These are phyloP conservation scores for Epicauta chinensis DNA, from an alignment of 1,140 invertebrate genomes.

Conservation along the genomic window DNA sequence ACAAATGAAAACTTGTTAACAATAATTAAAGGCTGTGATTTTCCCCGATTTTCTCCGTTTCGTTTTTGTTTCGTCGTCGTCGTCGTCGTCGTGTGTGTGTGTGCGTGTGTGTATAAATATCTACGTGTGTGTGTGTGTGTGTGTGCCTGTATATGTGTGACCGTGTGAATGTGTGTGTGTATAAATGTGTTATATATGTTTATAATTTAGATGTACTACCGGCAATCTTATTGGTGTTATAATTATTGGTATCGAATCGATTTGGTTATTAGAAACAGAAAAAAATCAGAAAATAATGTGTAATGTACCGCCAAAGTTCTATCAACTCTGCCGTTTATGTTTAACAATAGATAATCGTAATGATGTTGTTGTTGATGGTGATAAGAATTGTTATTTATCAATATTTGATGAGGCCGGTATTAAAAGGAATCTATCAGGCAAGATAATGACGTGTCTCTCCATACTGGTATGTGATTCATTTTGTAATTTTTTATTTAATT, in stretches of 20 bases:
- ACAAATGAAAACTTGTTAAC: no score
- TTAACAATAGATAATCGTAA: conserved; percentile 37
- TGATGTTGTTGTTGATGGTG: not conserved
- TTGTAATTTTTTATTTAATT: not conserved
- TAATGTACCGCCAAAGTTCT: conserved; percentile 60
- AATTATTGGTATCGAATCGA: no score
- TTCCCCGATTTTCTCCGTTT: conserved; percentile 15
- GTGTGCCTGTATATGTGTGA: no score
- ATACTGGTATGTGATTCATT: conserved; percentile 43
- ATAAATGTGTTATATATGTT: no score
- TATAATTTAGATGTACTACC: no score
- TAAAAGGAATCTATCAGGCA: conserved; percentile 39
- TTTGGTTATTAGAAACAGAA: no score
- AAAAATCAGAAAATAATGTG: not conserved
- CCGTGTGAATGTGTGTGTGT: not conserved
- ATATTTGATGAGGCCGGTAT: conserved; percentile 35
- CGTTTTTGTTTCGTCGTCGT: conserved; percentile 9
- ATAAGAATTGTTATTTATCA: conserved; percentile 18
- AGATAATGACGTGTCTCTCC: conserved; percentile 47
- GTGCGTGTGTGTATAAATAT: not conserved
- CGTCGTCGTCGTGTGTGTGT: conserved; percentile 21
- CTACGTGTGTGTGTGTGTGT: no score
- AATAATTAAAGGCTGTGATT: conserved; percentile 15
- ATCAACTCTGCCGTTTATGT: conserved; percentile 60
- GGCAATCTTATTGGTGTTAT: no score